Conservation (phyloP, 2,797 vertebrate genomes). For the Meda fulgida region DNA sequence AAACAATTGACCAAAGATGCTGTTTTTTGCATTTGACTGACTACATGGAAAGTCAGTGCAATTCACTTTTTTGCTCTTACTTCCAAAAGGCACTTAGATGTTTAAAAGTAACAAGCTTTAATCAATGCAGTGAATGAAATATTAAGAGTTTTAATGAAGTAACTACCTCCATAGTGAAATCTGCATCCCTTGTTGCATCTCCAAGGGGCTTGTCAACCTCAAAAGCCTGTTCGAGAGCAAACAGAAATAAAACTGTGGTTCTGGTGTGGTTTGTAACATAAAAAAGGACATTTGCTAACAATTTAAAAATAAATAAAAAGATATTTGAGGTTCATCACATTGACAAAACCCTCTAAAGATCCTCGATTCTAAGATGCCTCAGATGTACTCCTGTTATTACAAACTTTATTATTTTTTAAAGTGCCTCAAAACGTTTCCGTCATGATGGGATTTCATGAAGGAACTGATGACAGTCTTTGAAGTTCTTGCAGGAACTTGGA, state of each 20-base stretch:
- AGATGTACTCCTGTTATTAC: background rate
- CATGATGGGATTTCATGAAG: background rate
- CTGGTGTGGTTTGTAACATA: background rate
- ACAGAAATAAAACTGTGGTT: conserved; percentile 10
- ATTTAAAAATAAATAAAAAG: background rate
- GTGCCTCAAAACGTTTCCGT: background rate
- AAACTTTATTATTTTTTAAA: background rate
- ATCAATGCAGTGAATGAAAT: background rate
- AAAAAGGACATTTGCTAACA: no score
- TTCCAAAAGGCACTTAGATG: background rate
- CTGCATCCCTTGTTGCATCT: conserved; percentile 40
- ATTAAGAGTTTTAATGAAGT: background rate
- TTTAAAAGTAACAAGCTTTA: background rate
- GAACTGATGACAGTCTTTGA: background rate
- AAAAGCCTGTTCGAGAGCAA: conserved; percentile 50
- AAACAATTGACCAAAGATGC: background rate
- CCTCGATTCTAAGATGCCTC: background rate
- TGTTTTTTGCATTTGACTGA: background rate
- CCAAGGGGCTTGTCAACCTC: conserved; percentile 48
- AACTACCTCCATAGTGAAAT: conserved; percentile 57
- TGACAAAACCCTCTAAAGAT: background rate
- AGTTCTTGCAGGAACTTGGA: background rate
- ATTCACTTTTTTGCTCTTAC: background rate
- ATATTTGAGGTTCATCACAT: background rate
- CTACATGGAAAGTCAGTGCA: background rate